Conservation (phyloP, 2,113 vertebrate genomes). For the Lophochroa leadbeateri region DNA sequence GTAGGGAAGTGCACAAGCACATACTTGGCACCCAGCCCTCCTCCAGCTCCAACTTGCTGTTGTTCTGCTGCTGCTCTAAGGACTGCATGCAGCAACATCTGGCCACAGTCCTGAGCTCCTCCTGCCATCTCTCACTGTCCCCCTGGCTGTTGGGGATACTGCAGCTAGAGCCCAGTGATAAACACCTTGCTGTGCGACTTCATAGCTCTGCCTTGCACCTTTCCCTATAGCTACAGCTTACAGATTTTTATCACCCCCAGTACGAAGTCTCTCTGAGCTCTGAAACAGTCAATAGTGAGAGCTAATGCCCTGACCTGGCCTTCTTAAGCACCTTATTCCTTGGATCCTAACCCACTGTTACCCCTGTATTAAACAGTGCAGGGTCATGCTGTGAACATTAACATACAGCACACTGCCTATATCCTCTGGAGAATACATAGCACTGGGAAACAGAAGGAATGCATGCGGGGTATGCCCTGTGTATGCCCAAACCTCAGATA, state of each 20-base stretch:
- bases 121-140: neutral
- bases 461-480: fast-evolving
- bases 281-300: neutral
- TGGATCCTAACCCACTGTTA: neutral
- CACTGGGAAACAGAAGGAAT: neutral
- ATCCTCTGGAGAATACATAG: neutral
- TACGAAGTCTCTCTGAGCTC: neutral
- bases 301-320: neutral
- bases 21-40: neutral
- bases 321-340: neutral
- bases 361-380: neutral
- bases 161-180: neutral
- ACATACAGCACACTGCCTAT: neutral
- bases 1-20: neutral
- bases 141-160: neutral
- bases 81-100: neutral
- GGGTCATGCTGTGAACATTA: neutral
- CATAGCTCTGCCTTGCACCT: neutral
- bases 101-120: neutral
- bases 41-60: neutral
- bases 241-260: neutral
- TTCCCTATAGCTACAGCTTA: neutral
- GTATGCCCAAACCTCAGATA: neutral
- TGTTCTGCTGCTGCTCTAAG: neutral
- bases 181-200: neutral